Percentiles rank a stretch among this genome's conserved stretches.
Conservation (phyloP, 2,113 vertebrate genomes). For the Proteles cristata region DNA sequence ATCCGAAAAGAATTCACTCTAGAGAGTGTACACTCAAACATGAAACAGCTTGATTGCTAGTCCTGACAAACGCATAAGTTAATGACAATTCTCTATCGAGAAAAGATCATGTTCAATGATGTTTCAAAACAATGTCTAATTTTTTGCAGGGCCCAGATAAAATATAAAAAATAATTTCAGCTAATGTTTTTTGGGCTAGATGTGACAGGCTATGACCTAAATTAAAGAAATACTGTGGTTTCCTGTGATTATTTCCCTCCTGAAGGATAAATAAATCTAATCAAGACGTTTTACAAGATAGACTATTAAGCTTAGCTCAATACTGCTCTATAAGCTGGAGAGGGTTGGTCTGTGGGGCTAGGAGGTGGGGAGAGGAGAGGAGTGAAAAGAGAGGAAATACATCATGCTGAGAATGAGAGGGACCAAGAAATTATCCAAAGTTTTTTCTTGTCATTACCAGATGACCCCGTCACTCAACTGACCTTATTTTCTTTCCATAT, state of each 20-base stretch:
- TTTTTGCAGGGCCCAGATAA: slow-evolving; percentile 15
- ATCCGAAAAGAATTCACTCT: background rate
- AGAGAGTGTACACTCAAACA: slow-evolving; percentile 25
- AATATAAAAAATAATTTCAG: slow-evolving; percentile 37
- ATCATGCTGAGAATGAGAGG: background rate
- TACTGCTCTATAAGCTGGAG: background rate
- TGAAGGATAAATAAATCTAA: slow-evolving; percentile 51
- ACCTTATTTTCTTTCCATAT: background rate
- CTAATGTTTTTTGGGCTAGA: slow-evolving; percentile 26
- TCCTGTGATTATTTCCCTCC: slow-evolving; percentile 33
- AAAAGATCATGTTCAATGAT: background rate
- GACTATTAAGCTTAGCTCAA: background rate
- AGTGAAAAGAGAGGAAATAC: background rate
- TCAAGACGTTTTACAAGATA: background rate
- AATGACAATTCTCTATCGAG: slow-evolving; percentile 22
- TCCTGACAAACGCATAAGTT: slow-evolving; percentile 1
- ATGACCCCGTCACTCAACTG: background rate
- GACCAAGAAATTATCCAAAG: background rate
- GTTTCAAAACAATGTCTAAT: slow-evolving; percentile 42
- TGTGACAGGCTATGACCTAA: slow-evolving; percentile 8
- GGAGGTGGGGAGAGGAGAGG: no score
- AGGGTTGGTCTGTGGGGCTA: background rate
- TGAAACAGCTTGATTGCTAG: background rate
- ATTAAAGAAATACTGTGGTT: background rate
- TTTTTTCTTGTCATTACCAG: background rate